These are phyloP conservation scores for Trichacis sp. DNA, from an alignment of 2,888 invertebrate genomes.

Conservation along the genomic window DNA sequence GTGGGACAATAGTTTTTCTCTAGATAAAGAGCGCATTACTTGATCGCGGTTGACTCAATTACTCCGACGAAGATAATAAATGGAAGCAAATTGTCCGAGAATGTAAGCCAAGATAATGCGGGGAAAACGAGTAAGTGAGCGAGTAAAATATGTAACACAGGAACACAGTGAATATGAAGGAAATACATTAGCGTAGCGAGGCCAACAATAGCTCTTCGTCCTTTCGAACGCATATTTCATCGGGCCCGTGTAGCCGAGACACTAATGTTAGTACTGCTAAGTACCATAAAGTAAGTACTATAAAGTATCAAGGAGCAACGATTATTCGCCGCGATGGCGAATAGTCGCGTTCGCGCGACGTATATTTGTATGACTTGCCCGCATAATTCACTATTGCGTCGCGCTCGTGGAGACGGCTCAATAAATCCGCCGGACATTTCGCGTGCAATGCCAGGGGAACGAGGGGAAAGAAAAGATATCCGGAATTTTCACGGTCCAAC, in stretches of 20 bases:
- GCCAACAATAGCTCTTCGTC: constrained; percentile 38
- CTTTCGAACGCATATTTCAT: constrained; percentile 31
- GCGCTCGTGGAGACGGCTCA: constrained; percentile 25
- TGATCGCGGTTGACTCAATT: background rate
- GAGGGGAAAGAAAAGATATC: constrained; percentile 16
- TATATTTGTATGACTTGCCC: constrained; percentile 32
- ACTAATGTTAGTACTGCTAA: constrained; percentile 39
- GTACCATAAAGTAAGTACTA: constrained; percentile 41
- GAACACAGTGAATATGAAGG: too few species aligned
- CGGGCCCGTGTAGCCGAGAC: constrained; percentile 25
- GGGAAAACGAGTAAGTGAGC: too few species aligned
- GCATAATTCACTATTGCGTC: constrained; percentile 31
- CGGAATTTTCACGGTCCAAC: constrained; percentile 42
- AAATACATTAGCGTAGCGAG: constrained; percentile 12
- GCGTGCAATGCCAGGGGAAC: constrained; percentile 12
- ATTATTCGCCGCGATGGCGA: constrained; percentile 32
- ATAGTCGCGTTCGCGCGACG: constrained; percentile 21
- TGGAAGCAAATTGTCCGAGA: background rate
- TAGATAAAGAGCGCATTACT: too few species aligned
- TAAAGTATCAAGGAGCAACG: constrained; percentile 28
- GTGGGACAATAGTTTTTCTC: too few species aligned
- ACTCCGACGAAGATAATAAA: background rate
- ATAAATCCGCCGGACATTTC: constrained; percentile 42
- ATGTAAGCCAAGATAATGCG: too few species aligned
- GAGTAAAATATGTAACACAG: constrained; percentile 7